Percentiles rank a stretch among this genome's conserved stretches.
These are phyloP conservation scores for Sander vitreus DNA, from an alignment of 2,113 vertebrate genomes.

Conservation along the genomic window DNA sequence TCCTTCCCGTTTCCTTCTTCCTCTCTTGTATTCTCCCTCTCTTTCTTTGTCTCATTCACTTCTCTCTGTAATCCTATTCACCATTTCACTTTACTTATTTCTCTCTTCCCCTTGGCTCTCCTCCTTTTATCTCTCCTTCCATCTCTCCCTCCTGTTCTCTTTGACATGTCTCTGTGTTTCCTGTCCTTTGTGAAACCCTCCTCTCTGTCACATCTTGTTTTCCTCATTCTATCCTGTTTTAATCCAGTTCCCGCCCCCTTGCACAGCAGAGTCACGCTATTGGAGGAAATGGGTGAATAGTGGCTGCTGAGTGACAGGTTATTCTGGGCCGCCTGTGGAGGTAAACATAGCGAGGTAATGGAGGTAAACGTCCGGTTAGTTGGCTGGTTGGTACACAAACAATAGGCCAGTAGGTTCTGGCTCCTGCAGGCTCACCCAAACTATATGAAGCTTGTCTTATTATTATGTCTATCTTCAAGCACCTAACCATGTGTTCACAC, in stretches of 20 bases:
- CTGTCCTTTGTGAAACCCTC: slow-evolving; percentile 77
- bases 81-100: slow-evolving; percentile 25
- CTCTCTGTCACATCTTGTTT: slow-evolving; percentile 82
- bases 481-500: not conserved
- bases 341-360: slow-evolving; percentile 80
- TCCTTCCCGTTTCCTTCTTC: slow-evolving; percentile 35
- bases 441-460: not conserved
- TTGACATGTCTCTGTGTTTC: slow-evolving; percentile 77
- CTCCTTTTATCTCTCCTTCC: slow-evolving; percentile 56
- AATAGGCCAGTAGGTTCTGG: slow-evolving; percentile 50
- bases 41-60: slow-evolving; percentile 20
- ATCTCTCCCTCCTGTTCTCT: slow-evolving; percentile 61
- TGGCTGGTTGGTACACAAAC: slow-evolving; percentile 63
- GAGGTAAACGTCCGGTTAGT: slow-evolving; percentile 72
- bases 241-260: slow-evolving; percentile 62
- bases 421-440: not conserved
- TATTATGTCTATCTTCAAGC: not conserved
- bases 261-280: slow-evolving; percentile 76
- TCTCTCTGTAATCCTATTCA: slow-evolving; percentile 17
- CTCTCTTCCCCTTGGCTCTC: slow-evolving; percentile 1
- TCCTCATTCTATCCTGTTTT: slow-evolving; percentile 81
- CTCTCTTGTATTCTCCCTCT: slow-evolving; percentile 12
- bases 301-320: slow-evolving; percentile 79
- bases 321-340: slow-evolving; percentile 71
- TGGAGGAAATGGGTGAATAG: slow-evolving; percentile 80